Base-by-base conservation (phyloP, 1,140 invertebrate genomes). In the Achroia grisella region DNA sequence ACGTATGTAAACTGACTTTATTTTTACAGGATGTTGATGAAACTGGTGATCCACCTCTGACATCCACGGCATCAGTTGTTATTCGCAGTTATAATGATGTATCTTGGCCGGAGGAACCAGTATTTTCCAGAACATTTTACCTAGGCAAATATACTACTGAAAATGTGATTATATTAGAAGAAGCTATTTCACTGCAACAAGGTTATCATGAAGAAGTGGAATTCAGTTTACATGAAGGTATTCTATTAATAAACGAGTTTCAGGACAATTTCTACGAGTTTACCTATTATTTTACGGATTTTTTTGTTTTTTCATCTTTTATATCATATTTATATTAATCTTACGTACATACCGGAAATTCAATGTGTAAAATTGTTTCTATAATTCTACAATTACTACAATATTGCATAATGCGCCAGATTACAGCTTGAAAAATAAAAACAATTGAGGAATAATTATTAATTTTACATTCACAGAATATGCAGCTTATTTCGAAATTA, bases 91-190 rank as follows among this genome's bases (percentile, higher is more conserved):
- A 76, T 27, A 47, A 51, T 9, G 56, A 69, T 32, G 79, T 80
- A 40, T 42, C 48, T 39, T 61, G 77, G n/a, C 79, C 75, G 1
- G 63, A 74, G 14, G 73, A 79, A 30, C 66, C 62, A 33, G 46
- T 71, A 13, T 81, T 83, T 47, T 56, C 66, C 0, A 48, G 68
- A 55, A 31, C 64, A 4, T 74, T 70, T 48, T 83, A 83, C 46
- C 39, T 63, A 10, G 71, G 72, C 1, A 52, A 48, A 12, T 83
- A 79, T 44, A 69, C 52, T 1, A 31, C 37, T 9, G 51, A 71
- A n/a, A 15, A 71, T 27, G 39, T 56, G 15, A 13, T 83, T 12
- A 17, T 46, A 14, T 33, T 70, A 10, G 44, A 60, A 28, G 50
- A 68, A 30, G 30, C 53, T 2, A 79, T 83, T 14, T 55, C 48